phyloP scores from a whole-genome alignment of 2,113 vertebrate genomes.

The Hipposideros armiger region DNA sequence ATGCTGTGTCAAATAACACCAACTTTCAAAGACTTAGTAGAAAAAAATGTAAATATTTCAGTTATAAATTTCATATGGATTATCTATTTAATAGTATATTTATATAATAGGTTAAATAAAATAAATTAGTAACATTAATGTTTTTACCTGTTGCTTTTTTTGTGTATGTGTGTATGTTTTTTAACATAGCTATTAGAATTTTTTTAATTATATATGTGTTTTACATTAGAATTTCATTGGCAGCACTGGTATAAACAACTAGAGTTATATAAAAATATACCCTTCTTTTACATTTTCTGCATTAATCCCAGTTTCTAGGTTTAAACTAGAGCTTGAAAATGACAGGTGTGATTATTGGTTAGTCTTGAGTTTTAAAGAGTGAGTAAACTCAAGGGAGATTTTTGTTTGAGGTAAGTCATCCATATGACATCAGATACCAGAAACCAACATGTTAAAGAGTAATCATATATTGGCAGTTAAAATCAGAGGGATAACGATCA shows the following conservation, averaged over 20 bases:
- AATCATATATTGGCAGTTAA: background rate
- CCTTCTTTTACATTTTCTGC: background rate
- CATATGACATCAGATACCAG: background rate
- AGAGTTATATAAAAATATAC: background rate
- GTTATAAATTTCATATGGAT: background rate
- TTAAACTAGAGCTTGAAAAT: slow-evolving; percentile 38
- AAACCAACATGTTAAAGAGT: background rate
- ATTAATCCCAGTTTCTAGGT: background rate
- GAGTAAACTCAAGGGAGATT: background rate
- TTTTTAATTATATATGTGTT: background rate
- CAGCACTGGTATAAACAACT: background rate
- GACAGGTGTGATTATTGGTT: background rate
- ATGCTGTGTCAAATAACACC: background rate
- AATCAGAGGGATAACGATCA: background rate
- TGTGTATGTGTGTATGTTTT: background rate
- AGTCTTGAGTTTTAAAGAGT: background rate
- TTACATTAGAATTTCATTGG: background rate
- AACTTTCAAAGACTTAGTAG: background rate
- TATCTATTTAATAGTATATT: background rate
- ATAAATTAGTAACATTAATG: background rate
- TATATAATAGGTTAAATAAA: background rate
- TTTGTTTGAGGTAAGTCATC: background rate
- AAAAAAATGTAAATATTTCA: background rate
- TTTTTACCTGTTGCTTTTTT: background rate
- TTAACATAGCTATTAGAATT: background rate